Percentiles rank a stretch among this genome's conserved stretches.
phyloP scores from a whole-genome alignment of 2,113 vertebrate genomes.

The Ochotona curzoniae region DNA sequence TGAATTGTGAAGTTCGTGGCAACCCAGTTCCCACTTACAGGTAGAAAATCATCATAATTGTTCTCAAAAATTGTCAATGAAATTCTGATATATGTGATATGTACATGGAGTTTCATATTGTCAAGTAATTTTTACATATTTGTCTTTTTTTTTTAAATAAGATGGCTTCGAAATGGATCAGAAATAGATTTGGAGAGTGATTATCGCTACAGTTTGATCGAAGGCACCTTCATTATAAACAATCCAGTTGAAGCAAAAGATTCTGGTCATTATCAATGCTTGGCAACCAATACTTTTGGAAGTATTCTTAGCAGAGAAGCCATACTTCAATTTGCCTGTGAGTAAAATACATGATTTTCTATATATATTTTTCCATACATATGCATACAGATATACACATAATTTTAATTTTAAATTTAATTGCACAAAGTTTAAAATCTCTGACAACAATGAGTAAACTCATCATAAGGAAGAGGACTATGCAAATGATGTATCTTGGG shows the following conservation, averaged over 20 bases:
- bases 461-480: neutral
- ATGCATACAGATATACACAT: neutral
- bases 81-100: neutral
- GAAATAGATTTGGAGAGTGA: constrained; percentile 90
- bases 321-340: constrained; percentile 96
- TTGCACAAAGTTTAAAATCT: neutral
- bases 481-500: accelerated
- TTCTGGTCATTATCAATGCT: constrained; percentile 94
- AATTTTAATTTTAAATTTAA: neutral
- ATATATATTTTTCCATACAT: neutral
- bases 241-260: constrained; percentile 92
- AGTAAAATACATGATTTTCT: constrained; percentile 84
- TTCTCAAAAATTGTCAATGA: constrained; percentile 20
- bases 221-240: constrained; percentile 93
- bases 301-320: constrained; percentile 93
- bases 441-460: neutral
- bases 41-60: constrained; percentile 81
- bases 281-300: constrained; percentile 91
- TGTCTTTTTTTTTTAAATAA: constrained; percentile 75
- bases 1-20: constrained; percentile 94
- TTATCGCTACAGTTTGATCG: constrained; percentile 92
- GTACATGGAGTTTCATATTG: neutral
- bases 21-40: constrained; percentile 94
- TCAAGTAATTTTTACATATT: constrained; percentile 7
- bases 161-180: constrained; percentile 95